Evolutionary conservation across 1,140 invertebrate species (phyloP).

Genomic region (Nebria ingens): DNA sequence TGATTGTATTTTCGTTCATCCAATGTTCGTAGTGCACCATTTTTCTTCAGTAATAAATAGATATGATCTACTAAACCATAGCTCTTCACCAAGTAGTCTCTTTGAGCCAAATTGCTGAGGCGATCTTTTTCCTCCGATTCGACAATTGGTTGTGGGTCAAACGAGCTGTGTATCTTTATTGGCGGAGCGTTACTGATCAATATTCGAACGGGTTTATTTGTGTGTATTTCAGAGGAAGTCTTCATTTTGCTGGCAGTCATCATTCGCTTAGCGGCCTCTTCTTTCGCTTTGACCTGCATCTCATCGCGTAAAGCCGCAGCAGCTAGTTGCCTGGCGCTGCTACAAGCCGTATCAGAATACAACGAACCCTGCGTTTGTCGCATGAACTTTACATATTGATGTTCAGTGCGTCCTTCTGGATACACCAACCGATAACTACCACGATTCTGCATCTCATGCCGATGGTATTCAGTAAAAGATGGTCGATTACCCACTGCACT

Average conservation of each 20-base stretch:
- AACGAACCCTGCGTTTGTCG: constrained; percentile 59
- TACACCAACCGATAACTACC: constrained; percentile 60
- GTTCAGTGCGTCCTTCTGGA: constrained; percentile 33
- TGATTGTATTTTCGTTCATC: constrained; percentile 37
- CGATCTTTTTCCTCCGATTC: constrained; percentile 54
- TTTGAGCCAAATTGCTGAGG: constrained; percentile 42
- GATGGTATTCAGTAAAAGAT: constrained; percentile 26
- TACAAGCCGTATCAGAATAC: constrained; percentile 68
- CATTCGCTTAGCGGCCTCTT: constrained; percentile 29
- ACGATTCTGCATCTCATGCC: constrained; percentile 25
- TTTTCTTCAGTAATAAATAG: constrained; percentile 40
- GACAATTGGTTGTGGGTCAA: constrained; percentile 49
- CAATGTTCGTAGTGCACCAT: constrained; percentile 35
- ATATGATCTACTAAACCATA: constrained; percentile 51
- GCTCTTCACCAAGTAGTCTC: constrained; percentile 51
- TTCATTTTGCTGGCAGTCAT: constrained; percentile 13
- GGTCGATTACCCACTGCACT: constrained; percentile 9
- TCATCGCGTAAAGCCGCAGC: constrained; percentile 48
- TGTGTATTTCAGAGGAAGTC: background rate
- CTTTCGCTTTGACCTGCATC: constrained; percentile 40
- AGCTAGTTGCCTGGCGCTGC: constrained; percentile 58
- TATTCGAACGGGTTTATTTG: background rate
- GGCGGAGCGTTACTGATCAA: constrained; percentile 6
- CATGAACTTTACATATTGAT: constrained; percentile 54
- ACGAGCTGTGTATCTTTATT: constrained; percentile 30